phyloP scores from a whole-genome alignment of 2,113 vertebrate genomes.

The Eolophus roseicapilla region DNA sequence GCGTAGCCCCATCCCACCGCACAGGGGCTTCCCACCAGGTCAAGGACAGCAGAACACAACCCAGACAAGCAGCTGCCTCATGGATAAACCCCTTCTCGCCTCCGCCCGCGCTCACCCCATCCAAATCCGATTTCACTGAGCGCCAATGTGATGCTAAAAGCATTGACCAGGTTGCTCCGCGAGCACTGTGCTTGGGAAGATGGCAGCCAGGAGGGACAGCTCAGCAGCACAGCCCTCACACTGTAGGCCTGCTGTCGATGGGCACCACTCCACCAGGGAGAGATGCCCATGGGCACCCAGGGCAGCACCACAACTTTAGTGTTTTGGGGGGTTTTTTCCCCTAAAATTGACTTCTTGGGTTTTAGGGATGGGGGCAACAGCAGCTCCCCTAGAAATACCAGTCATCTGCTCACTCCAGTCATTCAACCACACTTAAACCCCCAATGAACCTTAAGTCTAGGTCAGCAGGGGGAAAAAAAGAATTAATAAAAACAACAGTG shows the following conservation, averaged over 20 bases:
- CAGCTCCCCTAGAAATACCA: fast-evolving
- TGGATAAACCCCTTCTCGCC: not conserved
- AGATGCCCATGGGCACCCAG: fast-evolving
- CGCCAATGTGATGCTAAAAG: fast-evolving
- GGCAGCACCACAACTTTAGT: not conserved
- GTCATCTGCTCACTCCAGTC: not conserved
- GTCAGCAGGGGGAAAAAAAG: not conserved
- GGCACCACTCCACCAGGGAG: fast-evolving
- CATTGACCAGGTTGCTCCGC: fast-evolving
- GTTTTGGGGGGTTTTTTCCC: not conserved
- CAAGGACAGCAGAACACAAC: not conserved
- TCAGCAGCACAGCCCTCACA: not conserved
- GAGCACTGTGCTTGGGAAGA: not conserved
- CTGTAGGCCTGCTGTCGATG: fast-evolving
- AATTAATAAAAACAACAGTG: fast-evolving
- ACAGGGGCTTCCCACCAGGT: not conserved
- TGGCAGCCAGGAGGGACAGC: not conserved
- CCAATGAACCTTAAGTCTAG: not conserved
- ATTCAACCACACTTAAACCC: not conserved
- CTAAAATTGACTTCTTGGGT: not conserved
- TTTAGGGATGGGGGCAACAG: fast-evolving
- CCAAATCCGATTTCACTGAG: not conserved
- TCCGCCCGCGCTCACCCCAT: not conserved
- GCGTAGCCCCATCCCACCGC: not conserved
- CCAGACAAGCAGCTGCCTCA: not conserved